Percentiles rank a stretch among this genome's conserved stretches.
Evolutionary conservation across 2,888 invertebrate genomes (phyloP).

Genomic region (Myopa testacea): DNA sequence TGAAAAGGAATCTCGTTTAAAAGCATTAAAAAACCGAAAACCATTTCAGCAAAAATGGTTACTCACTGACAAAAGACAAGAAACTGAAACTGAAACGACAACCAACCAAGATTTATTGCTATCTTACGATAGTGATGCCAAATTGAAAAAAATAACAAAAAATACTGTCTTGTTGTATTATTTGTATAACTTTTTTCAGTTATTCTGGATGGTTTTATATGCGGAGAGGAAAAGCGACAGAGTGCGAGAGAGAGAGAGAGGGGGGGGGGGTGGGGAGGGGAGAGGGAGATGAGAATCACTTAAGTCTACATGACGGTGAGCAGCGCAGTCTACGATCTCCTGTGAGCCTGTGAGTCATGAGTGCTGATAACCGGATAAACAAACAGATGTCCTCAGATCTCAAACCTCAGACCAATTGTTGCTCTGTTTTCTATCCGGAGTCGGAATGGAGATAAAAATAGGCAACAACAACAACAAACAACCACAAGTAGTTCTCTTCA

Average conservation of each 20-base stretch:
- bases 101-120: conserved; percentile 13
- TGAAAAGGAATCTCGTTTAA: neutral
- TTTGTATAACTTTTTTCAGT: too few relatives aligned
- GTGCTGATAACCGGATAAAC: too few relatives aligned
- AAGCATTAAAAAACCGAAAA: neutral
- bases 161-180: too few relatives aligned
- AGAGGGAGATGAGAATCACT: neutral
- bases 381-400: too few relatives aligned
- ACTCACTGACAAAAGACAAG: neutral
- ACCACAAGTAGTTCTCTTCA: too few relatives aligned
- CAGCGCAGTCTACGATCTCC: neutral
- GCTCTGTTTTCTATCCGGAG: too few relatives aligned
- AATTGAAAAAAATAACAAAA: neutral
- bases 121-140: neutral
- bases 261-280: conserved; percentile 2
- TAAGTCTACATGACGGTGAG: neutral
- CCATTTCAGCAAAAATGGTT: neutral
- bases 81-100: neutral
- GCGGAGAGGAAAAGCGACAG: neutral
- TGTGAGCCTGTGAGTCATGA: neutral
- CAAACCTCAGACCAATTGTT: too few relatives aligned
- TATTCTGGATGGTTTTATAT: too few relatives aligned
- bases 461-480: too few relatives aligned
- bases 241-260: neutral
- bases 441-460: too few relatives aligned